phyloP scores from a whole-genome alignment of 2,888 invertebrate genomes.

The Eubasilissa splendida region DNA sequence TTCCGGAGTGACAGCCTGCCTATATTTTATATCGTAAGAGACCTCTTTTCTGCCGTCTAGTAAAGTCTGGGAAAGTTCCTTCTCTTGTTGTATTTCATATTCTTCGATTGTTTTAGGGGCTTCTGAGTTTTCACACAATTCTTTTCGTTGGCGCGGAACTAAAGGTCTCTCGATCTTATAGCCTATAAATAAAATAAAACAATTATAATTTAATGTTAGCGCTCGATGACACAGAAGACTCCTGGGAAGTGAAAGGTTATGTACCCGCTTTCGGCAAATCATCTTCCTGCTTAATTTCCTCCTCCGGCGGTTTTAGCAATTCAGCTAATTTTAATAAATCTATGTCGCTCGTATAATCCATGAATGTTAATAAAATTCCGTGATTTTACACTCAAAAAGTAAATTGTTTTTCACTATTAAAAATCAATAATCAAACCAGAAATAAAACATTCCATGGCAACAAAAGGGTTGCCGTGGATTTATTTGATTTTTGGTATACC shows the following conservation, averaged over 20 bases:
- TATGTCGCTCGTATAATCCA: conserved; percentile 60
- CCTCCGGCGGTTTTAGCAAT: conserved; percentile 62
- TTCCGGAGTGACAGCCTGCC: conserved; percentile 88
- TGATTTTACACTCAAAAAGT: too few species aligned
- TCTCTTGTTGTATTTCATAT: conserved; percentile 71
- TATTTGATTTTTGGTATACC: not conserved
- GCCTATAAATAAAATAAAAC: conserved; percentile 2
- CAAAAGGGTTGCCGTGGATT: not conserved
- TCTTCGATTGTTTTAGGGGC: conserved; percentile 66
- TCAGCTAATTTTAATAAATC: conserved; percentile 64
- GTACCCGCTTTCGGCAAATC: conserved; percentile 59
- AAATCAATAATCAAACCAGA: too few species aligned
- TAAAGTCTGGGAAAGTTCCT: conserved; percentile 71
- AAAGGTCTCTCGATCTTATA: conserved; percentile 23
- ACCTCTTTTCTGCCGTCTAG: conserved; percentile 78
- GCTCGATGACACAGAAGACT: not conserved
- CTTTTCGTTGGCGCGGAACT: not conserved
- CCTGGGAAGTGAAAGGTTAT: not conserved
- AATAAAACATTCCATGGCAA: too few species aligned
- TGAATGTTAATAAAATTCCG: conserved; percentile 39
- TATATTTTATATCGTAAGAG: conserved; percentile 85
- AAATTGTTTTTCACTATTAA: too few species aligned
- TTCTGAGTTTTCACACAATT: not conserved
- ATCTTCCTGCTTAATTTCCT: conserved; percentile 62
- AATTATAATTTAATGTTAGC: not conserved